A percentile compares a stretch with the other conserved stretches of the same genome.
Evolutionary conservation across 2,888 invertebrate genomes (phyloP).

Genomic region (Melieria crassipennis): DNA sequence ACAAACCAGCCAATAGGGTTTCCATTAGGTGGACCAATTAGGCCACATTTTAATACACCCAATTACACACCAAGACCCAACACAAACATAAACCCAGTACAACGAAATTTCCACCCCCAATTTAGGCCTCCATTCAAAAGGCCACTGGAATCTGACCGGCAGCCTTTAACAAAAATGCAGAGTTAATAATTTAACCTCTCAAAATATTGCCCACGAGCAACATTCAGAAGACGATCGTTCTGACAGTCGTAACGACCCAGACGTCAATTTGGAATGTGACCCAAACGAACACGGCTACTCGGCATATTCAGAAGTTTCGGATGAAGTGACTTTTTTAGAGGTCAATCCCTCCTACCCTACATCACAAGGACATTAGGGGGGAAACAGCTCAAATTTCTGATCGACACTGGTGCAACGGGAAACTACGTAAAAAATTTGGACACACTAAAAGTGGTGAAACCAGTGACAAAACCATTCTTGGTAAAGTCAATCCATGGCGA

Average conservation of each 20-base stretch:
- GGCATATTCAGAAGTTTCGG: not conserved
- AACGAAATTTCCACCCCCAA: no score
- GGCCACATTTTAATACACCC: no score
- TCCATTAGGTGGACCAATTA: no score
- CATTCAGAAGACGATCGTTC: not conserved
- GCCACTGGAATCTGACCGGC: not conserved
- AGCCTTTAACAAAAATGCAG: not conserved
- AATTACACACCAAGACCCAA: no score
- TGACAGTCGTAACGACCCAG: not conserved
- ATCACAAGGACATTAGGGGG: constrained; percentile 21
- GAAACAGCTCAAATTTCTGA: constrained; percentile 3
- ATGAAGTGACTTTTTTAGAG: constrained; percentile 17
- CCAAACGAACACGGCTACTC: not conserved
- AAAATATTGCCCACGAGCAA: not conserved
- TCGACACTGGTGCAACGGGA: constrained; percentile 6
- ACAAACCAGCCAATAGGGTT: no score
- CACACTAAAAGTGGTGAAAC: not conserved
- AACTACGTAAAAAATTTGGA: constrained; percentile 23
- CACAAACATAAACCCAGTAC: no score
- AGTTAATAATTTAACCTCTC: constrained; percentile 14
- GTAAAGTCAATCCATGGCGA: constrained; percentile 28
- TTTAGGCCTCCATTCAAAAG: not conserved
- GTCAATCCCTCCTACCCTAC: constrained; percentile 27
- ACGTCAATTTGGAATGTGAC: not conserved
- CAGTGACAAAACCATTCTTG: constrained; percentile 6